phyloP scores from a whole-genome alignment of 2,113 vertebrate species.

The Sinocyclocheilus maitianheensis region DNA sequence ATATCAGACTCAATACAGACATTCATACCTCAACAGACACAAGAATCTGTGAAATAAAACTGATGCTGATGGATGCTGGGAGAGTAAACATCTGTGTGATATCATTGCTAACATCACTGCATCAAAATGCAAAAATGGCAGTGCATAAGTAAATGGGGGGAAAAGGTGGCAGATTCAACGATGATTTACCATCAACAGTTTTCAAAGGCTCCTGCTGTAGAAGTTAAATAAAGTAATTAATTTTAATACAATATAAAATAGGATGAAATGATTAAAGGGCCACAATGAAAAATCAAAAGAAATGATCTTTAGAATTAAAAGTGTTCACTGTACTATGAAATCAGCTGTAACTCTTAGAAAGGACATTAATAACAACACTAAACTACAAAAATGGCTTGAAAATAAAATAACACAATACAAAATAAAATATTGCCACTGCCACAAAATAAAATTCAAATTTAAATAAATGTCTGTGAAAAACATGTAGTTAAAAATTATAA shows the following conservation, averaged over 20 bases:
- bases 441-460: too few relatives aligned
- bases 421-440: too few relatives aligned
- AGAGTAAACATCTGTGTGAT: background rate
- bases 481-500: too few relatives aligned
- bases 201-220: background rate
- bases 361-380: background rate
- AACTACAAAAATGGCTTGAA: too few relatives aligned
- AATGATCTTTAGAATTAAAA: background rate
- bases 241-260: background rate
- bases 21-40: background rate
- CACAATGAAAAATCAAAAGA: background rate
- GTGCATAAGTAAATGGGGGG: background rate
- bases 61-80: background rate
- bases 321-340: background rate
- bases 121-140: background rate
- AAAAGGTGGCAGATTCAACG: background rate
- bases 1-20: background rate
- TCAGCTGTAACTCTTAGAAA: background rate
- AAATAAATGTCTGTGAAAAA: too few relatives aligned
- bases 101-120: slow-evolving; percentile 9
- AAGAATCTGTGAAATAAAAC: background rate
- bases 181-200: background rate
- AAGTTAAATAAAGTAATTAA: background rate
- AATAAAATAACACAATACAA: too few relatives aligned
- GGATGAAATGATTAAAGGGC: background rate